phyloP scores from a whole-genome alignment of 1,140 invertebrate genomes.

The Diabrotica virgifera region DNA sequence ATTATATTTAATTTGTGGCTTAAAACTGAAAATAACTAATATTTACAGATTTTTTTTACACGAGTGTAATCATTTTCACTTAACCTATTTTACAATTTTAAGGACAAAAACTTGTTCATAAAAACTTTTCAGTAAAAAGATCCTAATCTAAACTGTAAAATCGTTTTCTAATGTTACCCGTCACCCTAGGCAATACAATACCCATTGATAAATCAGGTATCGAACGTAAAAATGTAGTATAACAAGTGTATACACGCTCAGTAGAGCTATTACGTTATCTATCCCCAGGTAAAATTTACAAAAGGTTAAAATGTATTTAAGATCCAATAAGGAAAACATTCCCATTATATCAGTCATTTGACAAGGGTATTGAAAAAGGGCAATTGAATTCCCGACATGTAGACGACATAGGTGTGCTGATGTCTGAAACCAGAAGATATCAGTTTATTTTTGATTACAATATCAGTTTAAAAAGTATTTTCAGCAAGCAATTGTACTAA shows the following conservation, averaged over 20 bases:
- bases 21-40: too few species aligned
- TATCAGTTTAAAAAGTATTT: too few species aligned
- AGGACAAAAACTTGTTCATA: too few species aligned
- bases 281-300: constrained; percentile 12
- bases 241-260: constrained; percentile 14
- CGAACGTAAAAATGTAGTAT: constrained; percentile 12
- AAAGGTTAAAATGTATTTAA: constrained; percentile 18
- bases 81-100: too few species aligned
- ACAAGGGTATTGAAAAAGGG: constrained; percentile 12
- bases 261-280: constrained; percentile 8
- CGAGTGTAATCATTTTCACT: too few species aligned
- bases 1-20: too few species aligned
- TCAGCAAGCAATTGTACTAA: too few species aligned
- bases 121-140: too few species aligned
- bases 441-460: not conserved
- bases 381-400: constrained; percentile 10
- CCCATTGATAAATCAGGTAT: constrained; percentile 9
- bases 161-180: not conserved
- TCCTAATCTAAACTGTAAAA: not conserved
- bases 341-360: constrained; percentile 13
- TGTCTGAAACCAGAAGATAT: constrained; percentile 4
- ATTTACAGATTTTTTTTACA: too few species aligned
- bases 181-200: not conserved
- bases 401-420: constrained; percentile 4
- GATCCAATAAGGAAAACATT: constrained; percentile 16